These are phyloP conservation scores for Tetrax tetrax DNA, from an alignment of 2,113 vertebrate genomes.

Conservation along the genomic window DNA sequence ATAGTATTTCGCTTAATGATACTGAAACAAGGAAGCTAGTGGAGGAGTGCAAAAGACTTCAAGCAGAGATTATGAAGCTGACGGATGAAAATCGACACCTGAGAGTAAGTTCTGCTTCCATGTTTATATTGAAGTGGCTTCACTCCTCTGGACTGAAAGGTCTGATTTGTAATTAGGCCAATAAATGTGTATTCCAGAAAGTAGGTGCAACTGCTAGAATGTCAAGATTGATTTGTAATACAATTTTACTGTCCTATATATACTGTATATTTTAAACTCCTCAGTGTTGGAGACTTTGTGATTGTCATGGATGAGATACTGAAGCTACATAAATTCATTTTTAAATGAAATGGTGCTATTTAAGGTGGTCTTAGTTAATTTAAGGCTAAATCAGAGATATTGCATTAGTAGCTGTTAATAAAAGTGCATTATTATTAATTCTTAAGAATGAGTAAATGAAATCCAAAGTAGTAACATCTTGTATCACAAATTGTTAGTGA, in stretches of 20 bases:
- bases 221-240: neutral
- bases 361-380: neutral
- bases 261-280: neutral
- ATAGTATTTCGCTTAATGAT: slow-evolving; percentile 81
- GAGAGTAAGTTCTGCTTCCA: slow-evolving; percentile 81
- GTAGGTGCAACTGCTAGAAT: neutral
- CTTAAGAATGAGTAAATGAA: neutral
- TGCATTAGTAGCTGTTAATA: neutral
- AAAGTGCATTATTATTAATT: neutral
- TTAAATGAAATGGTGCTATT: neutral
- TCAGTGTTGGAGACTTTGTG: neutral
- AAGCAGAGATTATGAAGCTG: slow-evolving; percentile 88
- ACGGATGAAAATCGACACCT: slow-evolving; percentile 92
- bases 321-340: neutral
- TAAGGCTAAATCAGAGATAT: neutral
- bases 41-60: slow-evolving; percentile 96
- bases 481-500: neutral
- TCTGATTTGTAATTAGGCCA: neutral
- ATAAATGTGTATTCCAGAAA: neutral
- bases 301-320: neutral
- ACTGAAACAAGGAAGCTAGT: slow-evolving; percentile 89
- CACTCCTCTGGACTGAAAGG: neutral
- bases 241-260: neutral
- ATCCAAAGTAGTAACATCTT: neutral
- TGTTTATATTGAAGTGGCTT: neutral